These are phyloP conservation scores for Ernsta delagoae DNA, from an alignment of 2,888 invertebrate species.

Conservation along the genomic window DNA sequence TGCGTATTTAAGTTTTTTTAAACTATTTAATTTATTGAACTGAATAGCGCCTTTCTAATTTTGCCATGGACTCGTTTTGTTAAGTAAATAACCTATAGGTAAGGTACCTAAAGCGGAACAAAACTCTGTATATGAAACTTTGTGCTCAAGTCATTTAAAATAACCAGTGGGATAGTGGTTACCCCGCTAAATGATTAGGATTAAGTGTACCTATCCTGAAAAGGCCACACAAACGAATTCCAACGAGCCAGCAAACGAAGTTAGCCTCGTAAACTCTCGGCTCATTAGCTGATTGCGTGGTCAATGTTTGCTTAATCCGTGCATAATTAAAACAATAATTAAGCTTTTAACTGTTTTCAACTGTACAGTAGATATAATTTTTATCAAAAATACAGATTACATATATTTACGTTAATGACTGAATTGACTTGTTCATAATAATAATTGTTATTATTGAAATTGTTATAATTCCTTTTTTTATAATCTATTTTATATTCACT, in stretches of 20 bases:
- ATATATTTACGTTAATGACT: no score
- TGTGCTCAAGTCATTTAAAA: not conserved
- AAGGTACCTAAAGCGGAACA: no score
- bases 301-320: constrained; percentile 27
- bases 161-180: not conserved
- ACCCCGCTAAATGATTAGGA: not conserved
- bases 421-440: no score
- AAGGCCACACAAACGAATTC: constrained; percentile 24
- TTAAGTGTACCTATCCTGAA: constrained; percentile 9
- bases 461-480: no score
- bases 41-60: no score
- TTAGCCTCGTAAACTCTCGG: constrained; percentile 27
- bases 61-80: no score
- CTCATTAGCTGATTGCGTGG: constrained; percentile 34
- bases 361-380: not conserved
- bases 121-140: not conserved
- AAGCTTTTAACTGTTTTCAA: constrained; percentile 1
- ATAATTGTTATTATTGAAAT: no score
- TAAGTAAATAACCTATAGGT: no score
- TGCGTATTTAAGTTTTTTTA: no score
- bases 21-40: no score
- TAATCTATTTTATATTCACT: no score
- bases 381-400: no score
- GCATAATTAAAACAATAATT: constrained; percentile 18
- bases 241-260: constrained; percentile 31